phyloP scores from a whole-genome alignment of 2,113 vertebrate species.

The Anolis sagrei region DNA sequence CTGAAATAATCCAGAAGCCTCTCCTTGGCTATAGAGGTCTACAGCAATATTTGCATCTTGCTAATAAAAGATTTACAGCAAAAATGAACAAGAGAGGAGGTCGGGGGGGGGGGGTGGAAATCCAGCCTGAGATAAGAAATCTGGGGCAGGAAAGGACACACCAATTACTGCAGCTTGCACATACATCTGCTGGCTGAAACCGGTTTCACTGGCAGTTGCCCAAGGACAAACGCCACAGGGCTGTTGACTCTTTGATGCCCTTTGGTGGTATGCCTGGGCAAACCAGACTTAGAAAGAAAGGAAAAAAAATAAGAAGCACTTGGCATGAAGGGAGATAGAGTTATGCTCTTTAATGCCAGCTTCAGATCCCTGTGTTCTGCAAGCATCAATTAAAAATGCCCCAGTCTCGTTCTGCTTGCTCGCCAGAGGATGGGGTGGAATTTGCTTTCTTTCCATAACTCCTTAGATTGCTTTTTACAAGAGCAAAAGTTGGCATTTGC shows the following conservation, averaged over 20 bases:
- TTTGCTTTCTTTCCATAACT: conserved; percentile 58
- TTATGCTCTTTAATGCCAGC: conserved; percentile 61
- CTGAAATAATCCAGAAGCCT: conserved; percentile 31
- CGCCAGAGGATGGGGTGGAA: conserved; percentile 60
- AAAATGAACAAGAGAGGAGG: conserved; percentile 54
- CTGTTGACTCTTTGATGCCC: conserved; percentile 71
- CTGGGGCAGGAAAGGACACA: conserved; percentile 57
- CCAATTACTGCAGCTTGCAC: conserved; percentile 63
- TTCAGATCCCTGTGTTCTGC: conserved; percentile 61
- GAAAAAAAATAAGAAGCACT: conserved; percentile 42
- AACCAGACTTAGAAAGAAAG: conserved; percentile 45
- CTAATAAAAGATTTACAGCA: conserved; percentile 24
- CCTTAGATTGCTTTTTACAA: conserved; percentile 55
- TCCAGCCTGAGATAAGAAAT: conserved; percentile 65
- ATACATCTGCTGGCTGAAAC: conserved; percentile 70
- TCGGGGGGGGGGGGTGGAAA: conserved; percentile 46
- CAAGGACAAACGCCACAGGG: conserved; percentile 70
- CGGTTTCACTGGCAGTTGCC: conserved; percentile 72
- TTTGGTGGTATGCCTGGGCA: conserved; percentile 65
- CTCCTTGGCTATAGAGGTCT: conserved; percentile 19
- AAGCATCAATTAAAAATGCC: conserved; percentile 73
- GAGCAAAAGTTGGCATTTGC: conserved; percentile 65
- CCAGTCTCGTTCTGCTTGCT: conserved; percentile 70
- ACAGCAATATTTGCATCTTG: conserved; percentile 43
- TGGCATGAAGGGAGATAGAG: conserved; percentile 61